Percentiles rank a stretch among this genome's conserved stretches.
phyloP scores from a whole-genome alignment of 2,888 invertebrate genomes.

The Latrodectus elegans region DNA sequence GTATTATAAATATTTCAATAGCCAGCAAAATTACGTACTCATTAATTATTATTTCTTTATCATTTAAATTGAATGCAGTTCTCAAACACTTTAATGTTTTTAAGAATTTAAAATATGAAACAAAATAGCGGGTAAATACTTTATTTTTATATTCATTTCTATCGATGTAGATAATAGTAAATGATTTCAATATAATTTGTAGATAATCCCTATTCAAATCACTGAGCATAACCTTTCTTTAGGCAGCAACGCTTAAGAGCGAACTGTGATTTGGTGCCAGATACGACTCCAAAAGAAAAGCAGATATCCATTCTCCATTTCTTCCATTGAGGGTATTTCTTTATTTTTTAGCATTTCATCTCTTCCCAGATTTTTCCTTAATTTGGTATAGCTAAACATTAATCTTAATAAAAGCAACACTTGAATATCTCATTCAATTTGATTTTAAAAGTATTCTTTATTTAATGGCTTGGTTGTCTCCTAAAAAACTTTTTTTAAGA shows the following conservation, averaged over 20 bases:
- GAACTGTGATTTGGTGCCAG: constrained; percentile 26
- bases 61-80: no score
- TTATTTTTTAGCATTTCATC: constrained; percentile 52
- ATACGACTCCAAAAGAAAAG: constrained; percentile 5
- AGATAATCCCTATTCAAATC: constrained; percentile 5
- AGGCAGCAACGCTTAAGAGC: constrained; percentile 9
- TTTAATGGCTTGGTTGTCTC: constrained; percentile 11
- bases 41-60: no score
- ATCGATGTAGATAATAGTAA: neutral
- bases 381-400: constrained; percentile 43
- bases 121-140: no score
- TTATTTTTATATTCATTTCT: no score
- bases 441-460: constrained; percentile 52
- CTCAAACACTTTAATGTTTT: no score
- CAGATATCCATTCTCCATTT: neutral
- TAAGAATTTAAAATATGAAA: no score
- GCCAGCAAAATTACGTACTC: no score
- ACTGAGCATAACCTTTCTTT: constrained; percentile 26
- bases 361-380: constrained; percentile 38
- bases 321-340: constrained; percentile 21
- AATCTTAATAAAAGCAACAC: constrained; percentile 51
- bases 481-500: neutral
- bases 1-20: no score
- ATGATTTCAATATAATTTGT: neutral
- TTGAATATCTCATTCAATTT: constrained; percentile 54